Evolutionary conservation across 23 tunicate genomes (phyloP), one percentile per base, ranked within the genome.

Genomic region (Styela clava): DNA sequence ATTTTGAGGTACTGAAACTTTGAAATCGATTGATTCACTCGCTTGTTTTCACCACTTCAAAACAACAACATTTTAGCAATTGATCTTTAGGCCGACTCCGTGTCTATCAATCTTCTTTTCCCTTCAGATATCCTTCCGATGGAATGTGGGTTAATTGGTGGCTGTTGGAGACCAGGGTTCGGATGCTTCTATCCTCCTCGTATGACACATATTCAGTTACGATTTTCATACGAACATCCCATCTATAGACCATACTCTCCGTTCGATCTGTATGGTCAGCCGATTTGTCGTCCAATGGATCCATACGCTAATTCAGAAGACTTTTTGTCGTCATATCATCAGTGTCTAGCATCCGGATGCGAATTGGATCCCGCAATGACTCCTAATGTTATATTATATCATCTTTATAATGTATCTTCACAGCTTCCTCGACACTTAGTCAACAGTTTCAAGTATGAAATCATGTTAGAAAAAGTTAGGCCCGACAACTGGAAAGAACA

Each of bases 111-210:
- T 73, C 0, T 73, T 31, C 9, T 24, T 34, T 35, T 62, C n/a
- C n/a, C 35, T 87, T 24, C 72, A 92, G 97, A 83, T 5, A 92
- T 92, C 64, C 36, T 68, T 31, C 79, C 62, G 33, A 67, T 29
- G 2, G 97, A 92, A 37, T 92, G 97, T 76, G 65, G 81, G 34
- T 79, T 92, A 63, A 92, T 92, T 29, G 97, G 91, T 56, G 88
- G 88, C 0, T 92, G 97, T 62, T 92, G 92, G 92, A 79, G 78
- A 33, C 56, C 34, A 1, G 84, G 82, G 79, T 68, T 29, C 2
- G 79, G 69, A 3, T 92, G 97, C 52, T 69, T 79, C 26, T 83
- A 87, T 74, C 97, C 97, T 12, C 73, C 80, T 24, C 34, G 69
- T 33, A 74, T 65, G 3, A 73, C 78, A 21, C 36, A 74, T 30